Conservation (phyloP, 2,113 vertebrate genomes). For the Pica pica region DNA sequence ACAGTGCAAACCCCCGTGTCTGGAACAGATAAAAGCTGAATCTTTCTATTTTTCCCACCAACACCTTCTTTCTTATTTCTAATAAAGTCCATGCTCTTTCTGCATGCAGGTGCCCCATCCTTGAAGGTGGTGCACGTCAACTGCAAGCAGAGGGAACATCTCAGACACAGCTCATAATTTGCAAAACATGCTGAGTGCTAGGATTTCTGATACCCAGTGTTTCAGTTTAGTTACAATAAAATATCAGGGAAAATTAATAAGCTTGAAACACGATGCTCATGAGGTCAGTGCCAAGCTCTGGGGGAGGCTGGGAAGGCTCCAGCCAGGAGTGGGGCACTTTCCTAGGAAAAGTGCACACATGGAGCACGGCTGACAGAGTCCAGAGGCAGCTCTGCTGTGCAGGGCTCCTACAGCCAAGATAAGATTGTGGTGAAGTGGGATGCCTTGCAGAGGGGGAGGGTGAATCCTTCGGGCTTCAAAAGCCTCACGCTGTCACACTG, state of each 20-base stretch:
- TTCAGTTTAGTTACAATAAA: conserved; percentile 12
- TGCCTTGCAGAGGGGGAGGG: conserved; percentile 42
- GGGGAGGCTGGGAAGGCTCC: neutral
- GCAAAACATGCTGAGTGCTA: neutral
- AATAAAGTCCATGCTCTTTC: neutral
- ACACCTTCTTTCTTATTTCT: neutral
- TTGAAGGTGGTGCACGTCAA: neutral
- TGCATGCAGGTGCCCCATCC: neutral
- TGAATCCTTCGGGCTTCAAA: neutral
- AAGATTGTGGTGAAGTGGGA: conserved; percentile 33
- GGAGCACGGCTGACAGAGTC: conserved; percentile 27
- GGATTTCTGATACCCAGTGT: neutral
- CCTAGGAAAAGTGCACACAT: neutral
- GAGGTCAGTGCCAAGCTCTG: neutral
- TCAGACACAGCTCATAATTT: neutral
- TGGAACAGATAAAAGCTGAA: neutral
- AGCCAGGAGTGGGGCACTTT: neutral
- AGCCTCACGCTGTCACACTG: neutral
- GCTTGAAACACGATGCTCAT: neutral
- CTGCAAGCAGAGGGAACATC: neutral
- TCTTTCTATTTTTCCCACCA: neutral
- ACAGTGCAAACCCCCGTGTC: neutral
- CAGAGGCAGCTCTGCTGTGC: conserved; percentile 46
- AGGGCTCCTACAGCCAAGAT: conserved; percentile 27
- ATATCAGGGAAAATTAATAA: neutral